phyloP scores from a whole-genome alignment of 2,113 vertebrate genomes.

The Clinocottus analis region DNA sequence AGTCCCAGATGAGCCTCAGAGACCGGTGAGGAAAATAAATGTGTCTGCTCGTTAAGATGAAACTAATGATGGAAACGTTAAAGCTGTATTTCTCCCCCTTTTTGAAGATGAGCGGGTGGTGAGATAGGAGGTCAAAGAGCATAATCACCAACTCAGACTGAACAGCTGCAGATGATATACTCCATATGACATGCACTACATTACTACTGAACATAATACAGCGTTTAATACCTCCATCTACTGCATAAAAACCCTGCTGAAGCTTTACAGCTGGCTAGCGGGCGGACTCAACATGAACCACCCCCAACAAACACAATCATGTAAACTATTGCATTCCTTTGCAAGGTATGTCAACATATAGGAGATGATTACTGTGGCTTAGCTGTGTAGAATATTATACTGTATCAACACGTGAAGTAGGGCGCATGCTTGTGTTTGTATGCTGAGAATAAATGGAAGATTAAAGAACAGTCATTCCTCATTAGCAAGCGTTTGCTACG shows the following conservation, averaged over 20 bases:
- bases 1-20: slow-evolving; percentile 83
- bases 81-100: background rate
- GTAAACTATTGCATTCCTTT: background rate
- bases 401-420: background rate
- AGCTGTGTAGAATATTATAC: background rate
- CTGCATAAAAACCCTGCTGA: background rate
- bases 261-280: background rate
- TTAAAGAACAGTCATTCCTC: no score
- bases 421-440: background rate
- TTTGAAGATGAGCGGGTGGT: background rate
- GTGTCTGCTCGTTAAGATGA: background rate
- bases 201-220: background rate
- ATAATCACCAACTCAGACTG: background rate
- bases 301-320: background rate
- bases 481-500: background rate
- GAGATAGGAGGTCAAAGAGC: background rate
- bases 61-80: background rate
- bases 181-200: background rate
- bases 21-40: slow-evolving; percentile 85
- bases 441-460: background rate
- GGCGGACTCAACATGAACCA: slow-evolving; percentile 3
- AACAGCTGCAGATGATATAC: slow-evolving; percentile 4
- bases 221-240: background rate
- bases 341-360: background rate
- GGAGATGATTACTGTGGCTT: background rate